phyloP scores from a whole-genome alignment of 2,113 vertebrate species.

The Antechinus flavipes region DNA sequence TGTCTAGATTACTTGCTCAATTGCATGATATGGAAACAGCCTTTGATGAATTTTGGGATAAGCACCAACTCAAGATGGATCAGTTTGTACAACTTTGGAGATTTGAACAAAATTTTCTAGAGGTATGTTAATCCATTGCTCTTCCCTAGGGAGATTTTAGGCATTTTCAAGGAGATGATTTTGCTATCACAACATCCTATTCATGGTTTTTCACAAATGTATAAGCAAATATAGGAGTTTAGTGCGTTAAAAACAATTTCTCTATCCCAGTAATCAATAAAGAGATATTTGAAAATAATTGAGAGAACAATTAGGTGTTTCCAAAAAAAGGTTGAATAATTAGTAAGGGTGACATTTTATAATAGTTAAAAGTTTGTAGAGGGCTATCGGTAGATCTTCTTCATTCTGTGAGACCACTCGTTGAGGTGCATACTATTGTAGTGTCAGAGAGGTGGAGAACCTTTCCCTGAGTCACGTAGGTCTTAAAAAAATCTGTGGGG shows the following conservation, averaged over 20 bases:
- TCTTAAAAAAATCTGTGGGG: not conserved
- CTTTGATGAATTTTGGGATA: constrained; percentile 99
- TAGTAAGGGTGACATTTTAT: not conserved
- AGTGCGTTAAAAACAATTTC: not conserved
- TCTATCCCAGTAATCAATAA: not conserved
- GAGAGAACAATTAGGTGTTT: not conserved
- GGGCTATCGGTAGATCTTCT: not conserved
- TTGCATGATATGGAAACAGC: constrained; percentile 96
- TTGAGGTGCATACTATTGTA: not conserved
- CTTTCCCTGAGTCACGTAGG: not conserved
- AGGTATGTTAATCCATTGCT: constrained; percentile 84
- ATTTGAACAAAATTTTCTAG: constrained; percentile 95
- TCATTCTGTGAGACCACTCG: not conserved
- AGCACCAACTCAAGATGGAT: constrained; percentile 96
- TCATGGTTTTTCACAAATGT: not conserved
- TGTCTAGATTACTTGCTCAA: constrained; percentile 92
- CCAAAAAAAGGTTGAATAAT: not conserved
- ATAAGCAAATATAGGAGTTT: not conserved
- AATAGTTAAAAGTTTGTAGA: not conserved
- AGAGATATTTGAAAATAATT: not conserved
- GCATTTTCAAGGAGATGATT: not conserved
- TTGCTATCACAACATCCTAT: not conserved
- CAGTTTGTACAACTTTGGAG: constrained; percentile 95
- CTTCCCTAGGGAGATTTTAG: not conserved
- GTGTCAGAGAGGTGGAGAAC: not conserved